Evolutionary conservation across 2,797 vertebrate genomes (phyloP).

Genomic region (Halcyon leucocephala): DNA sequence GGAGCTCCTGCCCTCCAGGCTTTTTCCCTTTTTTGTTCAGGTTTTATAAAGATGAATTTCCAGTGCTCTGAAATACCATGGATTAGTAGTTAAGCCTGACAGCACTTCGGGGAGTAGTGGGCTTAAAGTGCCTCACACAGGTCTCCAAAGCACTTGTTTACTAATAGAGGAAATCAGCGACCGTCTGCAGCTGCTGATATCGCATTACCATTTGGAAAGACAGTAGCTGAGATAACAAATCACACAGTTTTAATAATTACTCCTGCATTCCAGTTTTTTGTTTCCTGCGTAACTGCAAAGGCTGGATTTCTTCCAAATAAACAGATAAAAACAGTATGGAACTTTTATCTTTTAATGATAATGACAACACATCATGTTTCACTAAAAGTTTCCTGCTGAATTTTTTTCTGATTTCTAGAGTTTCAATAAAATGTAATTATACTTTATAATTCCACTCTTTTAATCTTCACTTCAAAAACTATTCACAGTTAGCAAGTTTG

Average conservation of each 20-base stretch:
- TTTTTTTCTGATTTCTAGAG: constrained; percentile 82
- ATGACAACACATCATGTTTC: constrained; percentile 85
- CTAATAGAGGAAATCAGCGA: constrained; percentile 85
- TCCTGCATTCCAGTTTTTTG: constrained; percentile 84
- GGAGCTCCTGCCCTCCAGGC: constrained; percentile 87
- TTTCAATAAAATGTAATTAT: constrained; percentile 87
- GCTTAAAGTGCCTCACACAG: constrained; percentile 88
- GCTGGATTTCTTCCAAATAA: constrained; percentile 86
- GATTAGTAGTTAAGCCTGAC: constrained; percentile 90
- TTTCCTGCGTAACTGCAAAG: constrained; percentile 84
- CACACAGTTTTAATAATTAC: constrained; percentile 89
- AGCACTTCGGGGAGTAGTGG: constrained; percentile 88
- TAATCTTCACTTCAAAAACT: constrained; percentile 85
- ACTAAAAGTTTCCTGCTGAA: constrained; percentile 85
- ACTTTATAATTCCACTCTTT: constrained; percentile 84
- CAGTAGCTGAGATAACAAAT: constrained; percentile 88
- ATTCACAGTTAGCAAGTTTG: constrained; percentile 77
- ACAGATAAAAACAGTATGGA: constrained; percentile 89
- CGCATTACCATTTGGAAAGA: constrained; percentile 88
- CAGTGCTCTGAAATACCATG: constrained; percentile 89
- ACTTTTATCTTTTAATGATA: constrained; percentile 89
- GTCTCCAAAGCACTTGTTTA: constrained; percentile 90
- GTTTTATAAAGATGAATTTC: constrained; percentile 92
- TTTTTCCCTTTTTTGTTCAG: constrained; percentile 87
- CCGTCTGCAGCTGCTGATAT: constrained; percentile 89